Conservation (phyloP, 2,888 invertebrate species). For the Tenthredo mesomela region DNA sequence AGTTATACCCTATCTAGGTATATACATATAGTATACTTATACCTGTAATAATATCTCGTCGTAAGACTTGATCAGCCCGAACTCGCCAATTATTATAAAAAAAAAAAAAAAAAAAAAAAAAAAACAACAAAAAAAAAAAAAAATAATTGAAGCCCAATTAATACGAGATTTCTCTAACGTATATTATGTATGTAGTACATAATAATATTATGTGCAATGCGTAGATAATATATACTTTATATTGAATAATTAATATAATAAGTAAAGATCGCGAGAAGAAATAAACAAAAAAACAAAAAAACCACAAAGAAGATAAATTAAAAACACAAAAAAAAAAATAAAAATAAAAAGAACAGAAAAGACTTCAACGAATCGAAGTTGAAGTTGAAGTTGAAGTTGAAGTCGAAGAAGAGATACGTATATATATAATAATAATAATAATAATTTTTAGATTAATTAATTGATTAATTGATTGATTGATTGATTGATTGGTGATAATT, state of each 20-base stretch:
- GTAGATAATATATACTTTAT: neutral
- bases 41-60: neutral
- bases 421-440: neutral
- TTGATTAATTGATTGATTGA: neutral
- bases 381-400: too few relatives aligned
- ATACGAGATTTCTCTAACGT: neutral
- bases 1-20: neutral
- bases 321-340: too few relatives aligned
- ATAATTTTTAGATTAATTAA: neutral
- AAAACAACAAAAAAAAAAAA: neutral
- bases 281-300: neutral
- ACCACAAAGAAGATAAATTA: too few relatives aligned
- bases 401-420: neutral
- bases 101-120: neutral
- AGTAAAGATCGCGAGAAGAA: neutral
- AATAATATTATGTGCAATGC: neutral
- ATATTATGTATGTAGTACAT: neutral
- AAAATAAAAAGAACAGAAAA: neutral
- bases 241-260: neutral
- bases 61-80: conserved; percentile 27
- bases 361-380: neutral
- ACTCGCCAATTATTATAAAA: conserved; percentile 3
- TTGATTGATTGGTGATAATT: conserved; percentile 27
- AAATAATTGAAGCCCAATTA: neutral
- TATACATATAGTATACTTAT: neutral